Evolutionary conservation across 2,113 vertebrate species (phyloP).

Genomic region (Laticauda laticaudata): DNA sequence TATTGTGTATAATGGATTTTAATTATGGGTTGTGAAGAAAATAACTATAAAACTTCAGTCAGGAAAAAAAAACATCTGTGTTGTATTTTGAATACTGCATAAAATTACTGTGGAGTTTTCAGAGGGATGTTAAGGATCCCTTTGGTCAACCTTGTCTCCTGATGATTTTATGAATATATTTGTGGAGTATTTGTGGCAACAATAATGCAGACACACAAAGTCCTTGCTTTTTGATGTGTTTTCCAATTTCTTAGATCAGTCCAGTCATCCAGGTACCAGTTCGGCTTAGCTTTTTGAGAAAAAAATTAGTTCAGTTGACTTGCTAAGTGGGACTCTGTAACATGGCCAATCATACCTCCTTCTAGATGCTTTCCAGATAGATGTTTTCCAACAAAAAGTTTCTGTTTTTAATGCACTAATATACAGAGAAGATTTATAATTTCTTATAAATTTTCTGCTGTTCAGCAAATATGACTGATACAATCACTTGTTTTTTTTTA

Average conservation of each 20-base stretch:
- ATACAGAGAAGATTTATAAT: not conserved
- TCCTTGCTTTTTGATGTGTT: not conserved
- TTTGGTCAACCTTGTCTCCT: not conserved
- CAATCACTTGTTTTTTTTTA: not conserved
- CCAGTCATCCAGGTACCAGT: not conserved
- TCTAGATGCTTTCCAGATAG: not conserved
- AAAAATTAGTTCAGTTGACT: not conserved
- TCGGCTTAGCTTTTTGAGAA: not conserved
- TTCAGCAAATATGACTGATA: not conserved
- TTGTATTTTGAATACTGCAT: not conserved
- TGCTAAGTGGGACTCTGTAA: not conserved
- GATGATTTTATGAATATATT: not conserved
- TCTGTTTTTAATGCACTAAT: not conserved
- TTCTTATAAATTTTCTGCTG: not conserved
- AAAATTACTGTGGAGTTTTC: not conserved
- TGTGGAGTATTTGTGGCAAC: not conserved
- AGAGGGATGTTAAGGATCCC: not conserved
- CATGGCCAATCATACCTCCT: not conserved
- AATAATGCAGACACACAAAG: not conserved
- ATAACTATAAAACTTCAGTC: not conserved
- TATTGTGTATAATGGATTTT: not conserved
- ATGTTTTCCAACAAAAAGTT: not conserved
- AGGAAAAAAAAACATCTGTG: not conserved
- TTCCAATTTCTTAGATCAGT: not conserved
- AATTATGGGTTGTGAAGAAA: not conserved